Conservation (phyloP, 2,797 vertebrate genomes). For the Poeciliopsis presidionis region DNA sequence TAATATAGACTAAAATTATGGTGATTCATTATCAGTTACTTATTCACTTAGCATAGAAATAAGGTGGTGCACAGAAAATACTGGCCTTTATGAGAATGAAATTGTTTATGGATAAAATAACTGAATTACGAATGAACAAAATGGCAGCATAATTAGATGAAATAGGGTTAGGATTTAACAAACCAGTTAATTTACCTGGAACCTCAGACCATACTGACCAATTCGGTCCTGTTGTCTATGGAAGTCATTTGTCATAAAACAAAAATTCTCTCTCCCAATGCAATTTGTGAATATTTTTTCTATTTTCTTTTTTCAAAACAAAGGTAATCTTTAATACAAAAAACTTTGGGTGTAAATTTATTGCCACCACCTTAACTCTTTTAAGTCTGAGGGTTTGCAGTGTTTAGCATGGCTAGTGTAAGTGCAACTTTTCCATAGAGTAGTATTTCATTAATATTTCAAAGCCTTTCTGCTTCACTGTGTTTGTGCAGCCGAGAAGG, state of each 20-base stretch:
- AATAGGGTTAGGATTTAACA: too few species aligned
- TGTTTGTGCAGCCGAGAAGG: not conserved
- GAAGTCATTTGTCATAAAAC: not conserved
- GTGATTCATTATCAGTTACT: too few species aligned
- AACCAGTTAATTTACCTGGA: too few species aligned
- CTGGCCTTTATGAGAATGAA: too few species aligned
- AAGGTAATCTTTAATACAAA: not conserved
- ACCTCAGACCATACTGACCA: too few species aligned
- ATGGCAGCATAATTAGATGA: too few species aligned
- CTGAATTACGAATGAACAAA: too few species aligned
- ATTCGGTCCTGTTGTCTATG: not conserved
- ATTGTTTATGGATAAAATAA: too few species aligned
- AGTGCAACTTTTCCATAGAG: slow-evolving; percentile 6
- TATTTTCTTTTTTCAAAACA: not conserved
- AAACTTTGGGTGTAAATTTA: not conserved
- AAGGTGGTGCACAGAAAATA: too few species aligned
- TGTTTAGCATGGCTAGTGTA: not conserved
- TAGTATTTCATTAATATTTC: slow-evolving; percentile 11
- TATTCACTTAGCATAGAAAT: too few species aligned
- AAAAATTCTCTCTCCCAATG: not conserved
- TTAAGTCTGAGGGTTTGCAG: not conserved
- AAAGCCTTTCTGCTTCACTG: slow-evolving; percentile 6
- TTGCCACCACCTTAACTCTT: not conserved
- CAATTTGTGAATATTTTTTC: not conserved
- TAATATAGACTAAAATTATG: too few species aligned